Base-by-base conservation (phyloP, 2,113 vertebrate species). In the Dolichallabes microphthalmus region DNA sequence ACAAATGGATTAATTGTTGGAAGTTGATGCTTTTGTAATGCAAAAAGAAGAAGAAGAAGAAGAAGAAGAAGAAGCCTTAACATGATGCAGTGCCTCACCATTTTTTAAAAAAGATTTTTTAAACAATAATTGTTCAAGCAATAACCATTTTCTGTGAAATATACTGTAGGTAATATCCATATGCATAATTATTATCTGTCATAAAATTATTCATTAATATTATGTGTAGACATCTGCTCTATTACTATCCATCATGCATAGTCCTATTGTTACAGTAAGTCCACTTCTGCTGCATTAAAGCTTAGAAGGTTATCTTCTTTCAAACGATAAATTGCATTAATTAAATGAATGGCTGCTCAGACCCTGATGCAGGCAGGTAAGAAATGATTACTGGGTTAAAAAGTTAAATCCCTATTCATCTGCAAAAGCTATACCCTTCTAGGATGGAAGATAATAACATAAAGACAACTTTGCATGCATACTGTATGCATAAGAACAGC, bases 311-410 rank as follows among this genome's bases (percentile, higher is more conserved):
- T 91, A 93, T 93, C 39, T 91, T 85, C 85, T 90, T 89, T 88
- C 92, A 92, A 92, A 89, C 92, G 92, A 92, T 91, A 86, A 92
- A 90, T 92, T 90, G 91, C 91, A 92, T 91, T 91, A 86, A 92
- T 63, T 85, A 84, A 88, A 87, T 89, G 88, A 88, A 87, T 80
- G 86, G 86, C 86, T 90, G 39, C 69, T 50, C 82, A 81, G 83
- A 77, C 77, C 82, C 79, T 19, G 57, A 87, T 86, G 83, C 63
- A 80, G 13, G 45, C 4, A 82, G 39, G 82, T 85, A 82, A 77
- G 25, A 76, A 68, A 15, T 32, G 71, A 52, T 75, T 52, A 52
- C 85, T 75, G 79, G 89, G 87, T 91, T 89, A 89, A 88, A 84
- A 88, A 81, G 89, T 60, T 79, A 32, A 84, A 86, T 79, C 71